These are phyloP conservation scores for Rotaria socialis DNA, from an alignment of 2,888 invertebrate genomes.

Conservation along the genomic window DNA sequence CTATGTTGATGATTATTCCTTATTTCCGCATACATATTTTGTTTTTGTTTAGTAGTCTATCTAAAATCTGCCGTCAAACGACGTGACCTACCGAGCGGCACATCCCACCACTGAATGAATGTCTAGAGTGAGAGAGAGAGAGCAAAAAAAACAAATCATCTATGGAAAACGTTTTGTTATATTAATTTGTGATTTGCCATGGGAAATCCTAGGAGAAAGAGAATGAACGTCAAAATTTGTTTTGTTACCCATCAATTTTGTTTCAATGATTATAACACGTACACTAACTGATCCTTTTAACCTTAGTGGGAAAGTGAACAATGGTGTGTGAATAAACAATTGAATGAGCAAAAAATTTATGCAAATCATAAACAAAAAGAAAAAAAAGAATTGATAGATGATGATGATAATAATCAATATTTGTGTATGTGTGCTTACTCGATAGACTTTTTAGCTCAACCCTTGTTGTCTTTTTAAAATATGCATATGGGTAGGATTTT, in stretches of 20 bases:
- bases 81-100: background rate
- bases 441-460: background rate
- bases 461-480: background rate
- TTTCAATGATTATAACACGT: background rate
- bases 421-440: background rate
- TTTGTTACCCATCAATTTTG: background rate
- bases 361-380: background rate
- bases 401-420: background rate
- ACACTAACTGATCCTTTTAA: background rate
- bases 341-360: background rate
- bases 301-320: background rate
- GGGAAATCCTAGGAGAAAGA: background rate
- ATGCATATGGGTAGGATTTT: background rate
- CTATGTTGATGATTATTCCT: background rate
- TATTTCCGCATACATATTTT: background rate
- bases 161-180: background rate
- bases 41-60: background rate
- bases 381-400: background rate
- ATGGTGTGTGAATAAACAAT: background rate
- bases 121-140: background rate
- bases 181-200: background rate
- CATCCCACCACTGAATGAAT: background rate
- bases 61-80: background rate
- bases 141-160: background rate
- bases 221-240: background rate